These are phyloP conservation scores for Dastarcus helophoroides DNA, from an alignment of 2,888 invertebrate species.

Conservation along the genomic window DNA sequence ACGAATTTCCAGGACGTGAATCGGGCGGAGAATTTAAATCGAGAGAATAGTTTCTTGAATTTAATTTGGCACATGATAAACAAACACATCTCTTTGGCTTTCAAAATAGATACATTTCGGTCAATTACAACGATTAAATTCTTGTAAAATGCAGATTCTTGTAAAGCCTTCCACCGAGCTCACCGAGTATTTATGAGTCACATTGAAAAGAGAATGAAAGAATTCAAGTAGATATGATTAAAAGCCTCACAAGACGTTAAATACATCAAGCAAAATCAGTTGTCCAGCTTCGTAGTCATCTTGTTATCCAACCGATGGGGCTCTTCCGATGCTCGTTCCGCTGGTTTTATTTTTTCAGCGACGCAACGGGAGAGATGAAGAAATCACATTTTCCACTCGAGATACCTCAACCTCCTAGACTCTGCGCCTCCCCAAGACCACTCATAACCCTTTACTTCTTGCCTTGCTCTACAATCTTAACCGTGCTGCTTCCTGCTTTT, in stretches of 20 bases:
- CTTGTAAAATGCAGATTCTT: no score
- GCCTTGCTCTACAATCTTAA: conserved; percentile 32
- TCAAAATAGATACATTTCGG: no score
- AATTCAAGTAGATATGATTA: conserved; percentile 26
- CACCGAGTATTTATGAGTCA: no score
- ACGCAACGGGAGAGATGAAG: conserved; percentile 33
- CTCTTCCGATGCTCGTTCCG: conserved; percentile 7
- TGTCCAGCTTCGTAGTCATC: conserved; percentile 16
- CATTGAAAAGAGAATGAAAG: no score
- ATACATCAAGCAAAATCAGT: conserved; percentile 21
- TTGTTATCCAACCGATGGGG: conserved; percentile 2
- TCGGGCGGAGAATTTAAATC: no score
- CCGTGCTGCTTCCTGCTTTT: no score
- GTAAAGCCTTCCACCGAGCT: no score
- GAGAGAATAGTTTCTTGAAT: no score
- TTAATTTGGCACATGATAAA: no score
- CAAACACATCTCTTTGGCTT: no score
- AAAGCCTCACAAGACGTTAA: conserved; percentile 30
- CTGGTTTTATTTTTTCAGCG: conserved; percentile 21
- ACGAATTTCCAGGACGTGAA: no score
- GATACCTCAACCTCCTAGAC: conserved; percentile 21
- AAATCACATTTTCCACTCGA: conserved; percentile 40
- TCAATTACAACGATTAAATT: no score
- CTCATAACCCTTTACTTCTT: conserved; percentile 38
- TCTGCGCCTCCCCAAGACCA: conserved; percentile 30